Percentiles rank a stretch among this genome's conserved stretches.
phyloP scores from a whole-genome alignment of 2,888 invertebrate species.

The Rhaphigaster nebulosa region DNA sequence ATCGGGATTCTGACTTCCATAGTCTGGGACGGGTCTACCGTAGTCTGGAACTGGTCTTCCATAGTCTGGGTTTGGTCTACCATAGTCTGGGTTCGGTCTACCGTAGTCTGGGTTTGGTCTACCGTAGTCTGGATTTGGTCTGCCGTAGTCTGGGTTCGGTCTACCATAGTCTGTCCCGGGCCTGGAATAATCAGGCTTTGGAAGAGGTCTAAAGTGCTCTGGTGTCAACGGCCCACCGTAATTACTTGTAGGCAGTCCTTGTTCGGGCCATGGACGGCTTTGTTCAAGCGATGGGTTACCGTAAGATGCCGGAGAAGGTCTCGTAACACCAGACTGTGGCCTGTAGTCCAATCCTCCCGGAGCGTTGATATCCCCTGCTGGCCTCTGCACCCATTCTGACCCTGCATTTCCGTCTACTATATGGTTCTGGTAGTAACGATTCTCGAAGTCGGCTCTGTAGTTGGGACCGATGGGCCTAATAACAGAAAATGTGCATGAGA shows the following conservation, averaged over 20 bases:
- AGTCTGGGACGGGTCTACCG: slow-evolving; percentile 45
- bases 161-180: slow-evolving; percentile 45
- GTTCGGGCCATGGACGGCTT: slow-evolving; percentile 28
- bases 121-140: slow-evolving; percentile 35
- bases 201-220: slow-evolving; percentile 13
- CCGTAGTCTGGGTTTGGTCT: slow-evolving; percentile 44
- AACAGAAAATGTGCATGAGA: not conserved
- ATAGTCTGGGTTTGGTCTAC: slow-evolving; percentile 48
- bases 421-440: slow-evolving; percentile 15
- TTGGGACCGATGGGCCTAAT: not conserved
- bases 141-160: slow-evolving; percentile 43
- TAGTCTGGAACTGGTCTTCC: slow-evolving; percentile 52
- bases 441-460: slow-evolving; percentile 24
- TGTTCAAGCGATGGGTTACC: not conserved
- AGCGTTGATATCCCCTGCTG: not conserved
- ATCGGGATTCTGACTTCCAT: slow-evolving; percentile 48
- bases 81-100: slow-evolving; percentile 35
- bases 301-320: slow-evolving; percentile 35
- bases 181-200: not conserved
- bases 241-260: slow-evolving; percentile 7
- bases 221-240: slow-evolving; percentile 42
- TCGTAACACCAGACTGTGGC: not conserved
- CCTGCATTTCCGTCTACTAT: not conserved
- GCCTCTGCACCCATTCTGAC: not conserved
- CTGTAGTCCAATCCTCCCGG: slow-evolving; percentile 11